A percentile compares a stretch with the other conserved stretches of the same genome.
Conservation (phyloP, 2,797 vertebrate species). For the Arrhamphus sclerolepis region DNA sequence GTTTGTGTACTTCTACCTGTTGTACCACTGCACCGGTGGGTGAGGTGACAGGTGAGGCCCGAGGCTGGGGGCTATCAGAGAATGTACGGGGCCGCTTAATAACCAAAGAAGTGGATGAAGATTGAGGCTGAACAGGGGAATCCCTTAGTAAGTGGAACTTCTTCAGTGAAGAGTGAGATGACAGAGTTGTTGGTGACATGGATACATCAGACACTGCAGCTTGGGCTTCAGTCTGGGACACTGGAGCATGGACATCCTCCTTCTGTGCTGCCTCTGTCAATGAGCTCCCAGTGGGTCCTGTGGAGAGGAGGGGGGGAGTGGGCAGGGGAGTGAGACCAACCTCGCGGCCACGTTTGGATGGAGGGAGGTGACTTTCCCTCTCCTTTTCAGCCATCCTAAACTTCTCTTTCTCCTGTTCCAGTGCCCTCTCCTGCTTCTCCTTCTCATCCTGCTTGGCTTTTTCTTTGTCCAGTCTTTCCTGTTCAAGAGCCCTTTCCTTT, state of each 20-base stretch:
- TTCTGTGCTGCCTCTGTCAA: slow-evolving; percentile 54
- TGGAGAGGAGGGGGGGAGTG: slow-evolving; percentile 58
- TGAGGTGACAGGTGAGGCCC: slow-evolving; percentile 23
- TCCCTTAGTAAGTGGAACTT: slow-evolving; percentile 79
- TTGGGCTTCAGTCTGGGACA: slow-evolving; percentile 35
- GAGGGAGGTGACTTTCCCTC: slow-evolving; percentile 70
- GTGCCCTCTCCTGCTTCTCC: slow-evolving; percentile 43
- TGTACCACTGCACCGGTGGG: slow-evolving; percentile 22
- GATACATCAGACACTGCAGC: slow-evolving; percentile 46
- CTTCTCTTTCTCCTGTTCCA: slow-evolving; percentile 53
- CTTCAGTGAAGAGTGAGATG: slow-evolving; percentile 74
- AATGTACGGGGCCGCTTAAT: slow-evolving; percentile 78
- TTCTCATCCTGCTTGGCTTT: slow-evolving; percentile 52
- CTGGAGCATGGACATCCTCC: slow-evolving; percentile 44
- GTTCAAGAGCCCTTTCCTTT: slow-evolving; percentile 38
- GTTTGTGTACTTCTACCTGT: slow-evolving; percentile 34
- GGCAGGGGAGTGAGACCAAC: slow-evolving; percentile 62
- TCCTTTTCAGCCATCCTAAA: slow-evolving; percentile 62
- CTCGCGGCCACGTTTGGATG: slow-evolving; percentile 72
- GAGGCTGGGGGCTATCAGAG: slow-evolving; percentile 72
- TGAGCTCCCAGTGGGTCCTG: slow-evolving; percentile 56
- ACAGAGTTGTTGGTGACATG: slow-evolving; percentile 53
- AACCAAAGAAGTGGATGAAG: slow-evolving; percentile 63
- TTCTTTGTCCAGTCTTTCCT: slow-evolving; percentile 51
- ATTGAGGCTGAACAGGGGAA: slow-evolving; percentile 52